A percentile compares a stretch with the other conserved stretches of the same genome.
Evolutionary conservation across 2,113 vertebrate genomes (phyloP).

Genomic region (Leiothrix lutea): DNA sequence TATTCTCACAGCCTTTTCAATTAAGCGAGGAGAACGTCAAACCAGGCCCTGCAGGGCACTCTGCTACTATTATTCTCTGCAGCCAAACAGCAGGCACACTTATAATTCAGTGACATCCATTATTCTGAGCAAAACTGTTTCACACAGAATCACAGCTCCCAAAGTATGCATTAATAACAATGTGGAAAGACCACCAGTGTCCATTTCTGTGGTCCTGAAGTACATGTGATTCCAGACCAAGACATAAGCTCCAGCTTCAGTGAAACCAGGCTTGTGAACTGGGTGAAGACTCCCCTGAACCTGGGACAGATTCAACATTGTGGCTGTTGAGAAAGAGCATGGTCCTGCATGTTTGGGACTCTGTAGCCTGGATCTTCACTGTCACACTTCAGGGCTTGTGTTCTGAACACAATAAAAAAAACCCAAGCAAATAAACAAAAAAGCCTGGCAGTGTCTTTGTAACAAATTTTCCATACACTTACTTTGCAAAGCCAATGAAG

Average conservation of each 20-base stretch:
- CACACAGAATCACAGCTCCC: not conserved
- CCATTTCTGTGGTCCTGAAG: not conserved
- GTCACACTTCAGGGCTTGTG: not conserved
- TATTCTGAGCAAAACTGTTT: not conserved
- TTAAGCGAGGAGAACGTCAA: not conserved
- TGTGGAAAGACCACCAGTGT: not conserved
- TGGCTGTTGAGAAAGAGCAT: not conserved
- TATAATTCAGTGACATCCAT: not conserved
- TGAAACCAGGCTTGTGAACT: not conserved
- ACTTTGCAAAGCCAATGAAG: slow-evolving; percentile 93
- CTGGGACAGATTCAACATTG: not conserved
- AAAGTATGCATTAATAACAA: not conserved
- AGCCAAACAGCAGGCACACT: slow-evolving; percentile 43
- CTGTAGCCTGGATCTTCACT: not conserved
- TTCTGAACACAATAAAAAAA: not conserved
- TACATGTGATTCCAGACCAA: not conserved
- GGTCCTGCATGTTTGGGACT: not conserved
- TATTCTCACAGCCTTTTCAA: slow-evolving; percentile 31
- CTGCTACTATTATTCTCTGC: slow-evolving; percentile 49
- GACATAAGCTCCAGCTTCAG: not conserved
- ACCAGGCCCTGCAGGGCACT: not conserved
- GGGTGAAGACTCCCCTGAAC: not conserved
- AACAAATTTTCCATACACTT: slow-evolving; percentile 51
- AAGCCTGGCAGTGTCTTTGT: not conserved
- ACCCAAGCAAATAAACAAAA: not conserved